Evolutionary conservation across 2,797 vertebrate species (phyloP).

Genomic region (Vultur gryphus): DNA sequence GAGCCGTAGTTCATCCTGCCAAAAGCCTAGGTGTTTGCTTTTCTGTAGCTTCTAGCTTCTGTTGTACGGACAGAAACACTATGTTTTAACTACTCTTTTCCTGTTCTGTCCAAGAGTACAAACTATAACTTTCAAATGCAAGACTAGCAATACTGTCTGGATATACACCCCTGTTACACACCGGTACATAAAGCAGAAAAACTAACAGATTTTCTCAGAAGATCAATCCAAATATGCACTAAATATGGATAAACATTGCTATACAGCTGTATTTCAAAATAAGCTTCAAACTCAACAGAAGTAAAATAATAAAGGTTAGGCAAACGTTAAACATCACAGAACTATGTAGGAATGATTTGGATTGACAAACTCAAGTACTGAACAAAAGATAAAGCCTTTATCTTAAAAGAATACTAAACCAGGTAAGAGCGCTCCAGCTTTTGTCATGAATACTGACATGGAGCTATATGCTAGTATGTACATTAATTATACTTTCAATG

Average conservation of each 20-base stretch:
- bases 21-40: neutral
- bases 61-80: neutral
- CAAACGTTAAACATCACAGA: neutral
- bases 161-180: neutral
- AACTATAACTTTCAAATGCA: neutral
- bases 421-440: neutral
- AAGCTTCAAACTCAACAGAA: neutral
- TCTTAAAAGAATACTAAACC: neutral
- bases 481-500: neutral
- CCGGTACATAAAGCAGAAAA: neutral
- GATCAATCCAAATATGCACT: neutral
- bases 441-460: neutral
- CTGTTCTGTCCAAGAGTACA: neutral
- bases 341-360: neutral
- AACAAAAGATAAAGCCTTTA: neutral
- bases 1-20: neutral
- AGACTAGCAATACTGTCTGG: neutral
- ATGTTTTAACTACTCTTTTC: neutral
- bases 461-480: neutral
- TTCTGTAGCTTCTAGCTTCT: neutral
- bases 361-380: neutral
- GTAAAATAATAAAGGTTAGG: neutral
- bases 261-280: neutral
- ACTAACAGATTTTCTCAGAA: neutral
- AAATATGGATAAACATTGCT: neutral